Percentiles rank a stretch among this genome's conserved stretches.
Conservation (phyloP, 2,113 vertebrate genomes). For the Carollia perspicillata region DNA sequence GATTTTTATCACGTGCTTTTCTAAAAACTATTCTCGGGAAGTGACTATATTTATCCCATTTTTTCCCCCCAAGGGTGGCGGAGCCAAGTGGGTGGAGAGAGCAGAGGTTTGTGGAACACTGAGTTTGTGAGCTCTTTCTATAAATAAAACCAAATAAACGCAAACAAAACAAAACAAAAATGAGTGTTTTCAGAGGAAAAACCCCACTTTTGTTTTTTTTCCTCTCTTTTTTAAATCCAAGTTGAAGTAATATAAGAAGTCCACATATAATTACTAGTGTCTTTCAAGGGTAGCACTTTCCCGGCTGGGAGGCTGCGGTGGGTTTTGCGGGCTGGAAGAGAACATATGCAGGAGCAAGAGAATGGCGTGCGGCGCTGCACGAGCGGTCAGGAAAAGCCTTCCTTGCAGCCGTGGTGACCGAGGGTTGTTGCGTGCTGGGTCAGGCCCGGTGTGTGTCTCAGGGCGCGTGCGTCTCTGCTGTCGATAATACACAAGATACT, state of each 20-base stretch:
- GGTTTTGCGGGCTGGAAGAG: not conserved
- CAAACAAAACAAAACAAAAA: not conserved
- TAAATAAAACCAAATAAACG: not conserved
- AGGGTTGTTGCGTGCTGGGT: not conserved
- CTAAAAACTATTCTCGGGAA: not conserved
- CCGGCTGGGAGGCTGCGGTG: not conserved
- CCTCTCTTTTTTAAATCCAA: not conserved
- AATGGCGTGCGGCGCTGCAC: not conserved
- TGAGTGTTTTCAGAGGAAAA: not conserved
- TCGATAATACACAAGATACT: not conserved
- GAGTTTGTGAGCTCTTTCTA: not conserved
- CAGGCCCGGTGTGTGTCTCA: not conserved
- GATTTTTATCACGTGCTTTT: not conserved
- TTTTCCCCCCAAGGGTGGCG: not conserved
- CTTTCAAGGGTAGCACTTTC: not conserved
- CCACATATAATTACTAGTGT: conserved; percentile 16
- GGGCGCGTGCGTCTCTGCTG: not conserved
- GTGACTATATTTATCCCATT: not conserved
- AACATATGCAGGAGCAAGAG: not conserved
- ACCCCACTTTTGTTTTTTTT: not conserved
- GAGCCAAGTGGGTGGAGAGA: not conserved
- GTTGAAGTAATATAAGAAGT: conserved; percentile 11
- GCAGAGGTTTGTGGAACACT: not conserved
- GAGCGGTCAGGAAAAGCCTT: not conserved
- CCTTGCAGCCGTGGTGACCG: not conserved